These are phyloP conservation scores for Pluvialis apricaria DNA, from an alignment of 2,113 vertebrate species.

Conservation along the genomic window DNA sequence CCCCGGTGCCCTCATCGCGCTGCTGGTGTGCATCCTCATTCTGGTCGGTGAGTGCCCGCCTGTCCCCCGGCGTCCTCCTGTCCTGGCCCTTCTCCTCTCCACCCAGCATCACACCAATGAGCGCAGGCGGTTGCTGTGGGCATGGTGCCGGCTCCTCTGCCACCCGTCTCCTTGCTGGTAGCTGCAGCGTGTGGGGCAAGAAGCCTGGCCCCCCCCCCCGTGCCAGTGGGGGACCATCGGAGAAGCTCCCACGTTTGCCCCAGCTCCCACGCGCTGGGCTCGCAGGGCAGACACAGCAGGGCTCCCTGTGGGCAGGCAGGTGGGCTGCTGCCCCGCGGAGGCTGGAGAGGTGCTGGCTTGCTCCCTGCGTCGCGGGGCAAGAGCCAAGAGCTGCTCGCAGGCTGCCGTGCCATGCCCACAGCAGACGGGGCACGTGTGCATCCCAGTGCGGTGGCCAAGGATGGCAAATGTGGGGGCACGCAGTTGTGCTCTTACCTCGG, in stretches of 20 bases:
- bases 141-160: neutral
- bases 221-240: fast-evolving
- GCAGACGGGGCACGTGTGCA: fast-evolving
- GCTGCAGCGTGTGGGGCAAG: neutral
- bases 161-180: neutral
- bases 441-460: neutral
- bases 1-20: constrained; percentile 92
- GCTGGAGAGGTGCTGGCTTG: neutral
- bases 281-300: neutral
- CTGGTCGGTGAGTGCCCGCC: constrained; percentile 86
- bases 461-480: fast-evolving
- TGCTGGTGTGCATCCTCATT: constrained; percentile 94
- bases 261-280: fast-evolving
- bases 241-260: neutral
- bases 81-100: neutral
- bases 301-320: neutral
- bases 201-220: neutral
- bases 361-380: neutral
- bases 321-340: neutral
- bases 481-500: neutral
- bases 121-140: neutral
- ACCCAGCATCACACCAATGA: fast-evolving
- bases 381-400: neutral
- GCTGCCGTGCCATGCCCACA: neutral
- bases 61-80: neutral